These are phyloP conservation scores for Brachyhypopomus occidentalis DNA, from an alignment of 2,113 vertebrate genomes.

Conservation along the genomic window DNA sequence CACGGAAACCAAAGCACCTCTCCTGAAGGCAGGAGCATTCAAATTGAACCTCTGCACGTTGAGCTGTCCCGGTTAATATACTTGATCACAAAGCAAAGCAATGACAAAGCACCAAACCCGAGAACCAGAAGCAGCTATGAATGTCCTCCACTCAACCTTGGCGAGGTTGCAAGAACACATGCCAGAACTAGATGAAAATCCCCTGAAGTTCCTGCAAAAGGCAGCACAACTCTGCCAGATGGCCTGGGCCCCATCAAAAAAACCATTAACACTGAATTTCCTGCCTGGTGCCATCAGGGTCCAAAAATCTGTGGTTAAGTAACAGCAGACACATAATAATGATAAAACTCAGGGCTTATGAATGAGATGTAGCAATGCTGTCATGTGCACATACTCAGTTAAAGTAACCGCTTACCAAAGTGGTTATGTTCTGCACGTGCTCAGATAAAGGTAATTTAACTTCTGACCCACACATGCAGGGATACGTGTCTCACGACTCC, in stretches of 20 bases:
- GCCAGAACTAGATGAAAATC: conserved; percentile 21
- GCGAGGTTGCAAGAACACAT: neutral
- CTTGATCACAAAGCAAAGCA: neutral
- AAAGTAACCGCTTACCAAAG: too few species aligned
- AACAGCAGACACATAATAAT: neutral
- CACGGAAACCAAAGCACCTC: neutral
- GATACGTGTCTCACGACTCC: too few species aligned
- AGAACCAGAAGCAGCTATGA: neutral
- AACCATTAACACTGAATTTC: conserved; percentile 31
- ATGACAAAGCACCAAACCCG: neutral
- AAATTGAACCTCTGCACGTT: conserved; percentile 19
- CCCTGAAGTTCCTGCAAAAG: conserved; percentile 23
- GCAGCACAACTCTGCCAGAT: conserved; percentile 27
- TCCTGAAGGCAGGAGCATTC: neutral
- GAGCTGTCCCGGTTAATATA: neutral
- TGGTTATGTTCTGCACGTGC: too few species aligned
- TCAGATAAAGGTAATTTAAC: too few species aligned
- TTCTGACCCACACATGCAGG: too few species aligned
- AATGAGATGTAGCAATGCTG: neutral
- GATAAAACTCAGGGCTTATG: neutral
- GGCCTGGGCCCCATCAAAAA: conserved; percentile 11
- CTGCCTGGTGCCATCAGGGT: neutral
- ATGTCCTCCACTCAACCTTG: neutral
- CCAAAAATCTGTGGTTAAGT: conserved; percentile 29
- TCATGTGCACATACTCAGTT: neutral